phyloP scores from a whole-genome alignment of 35 echinoderm and acorn worm genomes.

The Nesometra sesokonis region DNA sequence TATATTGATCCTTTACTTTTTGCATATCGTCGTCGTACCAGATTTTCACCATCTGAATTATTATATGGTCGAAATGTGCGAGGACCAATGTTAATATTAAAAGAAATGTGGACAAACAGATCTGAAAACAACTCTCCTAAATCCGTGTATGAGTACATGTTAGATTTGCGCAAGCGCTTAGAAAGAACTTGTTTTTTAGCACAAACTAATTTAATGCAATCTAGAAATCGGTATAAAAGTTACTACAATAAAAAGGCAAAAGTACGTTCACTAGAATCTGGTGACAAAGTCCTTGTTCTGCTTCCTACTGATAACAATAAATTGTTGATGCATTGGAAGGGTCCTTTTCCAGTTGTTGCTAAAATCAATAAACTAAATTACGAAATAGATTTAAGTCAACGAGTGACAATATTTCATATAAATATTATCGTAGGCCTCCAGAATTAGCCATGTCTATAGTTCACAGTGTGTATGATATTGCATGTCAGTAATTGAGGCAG shows the following conservation, averaged over 20 bases:
- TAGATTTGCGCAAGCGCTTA: slow-evolving; percentile 15
- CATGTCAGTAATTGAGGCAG: background rate
- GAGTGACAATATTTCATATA: background rate
- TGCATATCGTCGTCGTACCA: background rate
- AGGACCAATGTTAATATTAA: background rate
- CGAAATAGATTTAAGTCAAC: background rate
- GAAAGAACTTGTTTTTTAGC: slow-evolving; percentile 25
- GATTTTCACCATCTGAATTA: background rate
- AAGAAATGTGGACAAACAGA: background rate
- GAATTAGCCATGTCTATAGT: background rate
- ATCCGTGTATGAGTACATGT: slow-evolving; percentile 11
- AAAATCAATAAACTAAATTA: background rate
- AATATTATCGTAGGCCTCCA: background rate
- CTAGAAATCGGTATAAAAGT: background rate
- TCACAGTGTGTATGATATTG: background rate
- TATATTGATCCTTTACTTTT: background rate
- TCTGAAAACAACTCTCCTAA: background rate
- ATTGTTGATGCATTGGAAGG: slow-evolving; percentile 13
- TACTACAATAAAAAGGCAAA: slow-evolving; percentile 26
- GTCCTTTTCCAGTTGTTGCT: background rate
- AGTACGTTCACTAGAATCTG: slow-evolving; percentile 1
- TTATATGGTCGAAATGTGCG: background rate
- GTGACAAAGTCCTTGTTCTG: slow-evolving; percentile 32
- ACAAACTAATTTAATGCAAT: background rate
- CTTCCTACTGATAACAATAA: slow-evolving; percentile 17